Conservation (phyloP, 1,140 invertebrate species). For the Samia ricini region DNA sequence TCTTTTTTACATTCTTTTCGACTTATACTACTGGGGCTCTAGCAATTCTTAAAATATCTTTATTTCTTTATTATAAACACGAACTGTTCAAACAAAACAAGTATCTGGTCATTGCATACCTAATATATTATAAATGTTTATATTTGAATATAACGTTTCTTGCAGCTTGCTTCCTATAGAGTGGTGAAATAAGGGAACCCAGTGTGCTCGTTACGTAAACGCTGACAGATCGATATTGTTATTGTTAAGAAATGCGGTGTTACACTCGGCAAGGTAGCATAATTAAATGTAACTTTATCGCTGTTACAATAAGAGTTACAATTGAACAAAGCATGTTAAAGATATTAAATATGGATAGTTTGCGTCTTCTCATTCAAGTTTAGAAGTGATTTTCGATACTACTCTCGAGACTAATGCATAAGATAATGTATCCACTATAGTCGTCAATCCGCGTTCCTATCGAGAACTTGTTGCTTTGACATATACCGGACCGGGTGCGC, state of each 20-base stretch:
- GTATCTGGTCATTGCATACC: too few relatives aligned
- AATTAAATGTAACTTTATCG: slow-evolving; percentile 1
- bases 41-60: too few relatives aligned
- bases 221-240: slow-evolving; percentile 31
- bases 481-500: slow-evolving; percentile 34
- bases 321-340: background rate
- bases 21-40: too few relatives aligned
- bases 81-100: too few relatives aligned
- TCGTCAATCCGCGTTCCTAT: slow-evolving; percentile 16
- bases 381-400: background rate
- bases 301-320: background rate
- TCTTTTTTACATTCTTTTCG: too few relatives aligned
- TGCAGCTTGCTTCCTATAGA: slow-evolving; percentile 22
- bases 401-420: too few relatives aligned
- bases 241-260: slow-evolving; percentile 21
- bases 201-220: slow-evolving; percentile 20
- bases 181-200: slow-evolving; percentile 20
- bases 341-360: background rate
- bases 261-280: background rate
- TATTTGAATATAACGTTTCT: slow-evolving; percentile 8
- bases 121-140: slow-evolving; percentile 6
- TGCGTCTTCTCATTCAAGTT: background rate
- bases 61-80: too few relatives aligned
- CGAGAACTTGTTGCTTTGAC: slow-evolving; percentile 40
- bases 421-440: background rate